A percentile compares a stretch with the other conserved stretches of the same genome.
Evolutionary conservation across 2,888 invertebrate genomes (phyloP).

Genomic region (Papilio elwesi): DNA sequence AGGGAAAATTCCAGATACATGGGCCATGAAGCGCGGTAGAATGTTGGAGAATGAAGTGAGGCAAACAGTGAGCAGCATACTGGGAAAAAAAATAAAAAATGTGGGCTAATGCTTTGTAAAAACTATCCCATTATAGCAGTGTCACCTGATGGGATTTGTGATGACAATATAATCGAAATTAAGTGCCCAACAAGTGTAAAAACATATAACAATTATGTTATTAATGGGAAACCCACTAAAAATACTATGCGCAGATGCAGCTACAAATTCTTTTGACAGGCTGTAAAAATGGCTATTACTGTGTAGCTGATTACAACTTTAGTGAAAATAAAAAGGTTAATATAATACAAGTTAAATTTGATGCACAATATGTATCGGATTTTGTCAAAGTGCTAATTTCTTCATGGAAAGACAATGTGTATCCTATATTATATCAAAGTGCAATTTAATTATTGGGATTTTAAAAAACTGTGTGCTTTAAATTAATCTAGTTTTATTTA

Average conservation of each 20-base stretch:
- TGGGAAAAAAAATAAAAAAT: slow-evolving; percentile 41
- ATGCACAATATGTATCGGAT: slow-evolving; percentile 31
- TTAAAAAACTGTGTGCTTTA: neutral
- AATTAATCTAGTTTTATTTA: slow-evolving; percentile 38
- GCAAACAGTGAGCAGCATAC: slow-evolving; percentile 32
- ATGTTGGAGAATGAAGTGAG: slow-evolving; percentile 39
- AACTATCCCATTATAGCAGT: slow-evolving; percentile 44
- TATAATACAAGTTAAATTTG: slow-evolving; percentile 47
- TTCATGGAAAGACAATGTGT: slow-evolving; percentile 42
- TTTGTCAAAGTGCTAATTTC: neutral
- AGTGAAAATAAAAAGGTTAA: slow-evolving; percentile 41
- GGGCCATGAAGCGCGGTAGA: slow-evolving; percentile 29
- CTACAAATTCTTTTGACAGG: slow-evolving; percentile 9
- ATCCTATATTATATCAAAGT: slow-evolving; percentile 43
- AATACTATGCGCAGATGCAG: slow-evolving; percentile 6
- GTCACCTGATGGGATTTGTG: slow-evolving; percentile 43
- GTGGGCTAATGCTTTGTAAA: slow-evolving; percentile 39
- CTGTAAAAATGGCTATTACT: slow-evolving; percentile 9
- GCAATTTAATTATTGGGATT: slow-evolving; percentile 10
- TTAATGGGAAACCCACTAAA: slow-evolving; percentile 40
- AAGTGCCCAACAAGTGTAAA: slow-evolving; percentile 43
- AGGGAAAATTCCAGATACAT: slow-evolving; percentile 45
- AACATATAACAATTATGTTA: slow-evolving; percentile 39
- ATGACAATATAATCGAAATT: slow-evolving; percentile 43
- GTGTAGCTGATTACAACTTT: slow-evolving; percentile 9